A percentile compares a stretch with the other conserved stretches of the same genome.
Conservation (phyloP, 2,888 invertebrate genomes). For the Diarsia brunnea region DNA sequence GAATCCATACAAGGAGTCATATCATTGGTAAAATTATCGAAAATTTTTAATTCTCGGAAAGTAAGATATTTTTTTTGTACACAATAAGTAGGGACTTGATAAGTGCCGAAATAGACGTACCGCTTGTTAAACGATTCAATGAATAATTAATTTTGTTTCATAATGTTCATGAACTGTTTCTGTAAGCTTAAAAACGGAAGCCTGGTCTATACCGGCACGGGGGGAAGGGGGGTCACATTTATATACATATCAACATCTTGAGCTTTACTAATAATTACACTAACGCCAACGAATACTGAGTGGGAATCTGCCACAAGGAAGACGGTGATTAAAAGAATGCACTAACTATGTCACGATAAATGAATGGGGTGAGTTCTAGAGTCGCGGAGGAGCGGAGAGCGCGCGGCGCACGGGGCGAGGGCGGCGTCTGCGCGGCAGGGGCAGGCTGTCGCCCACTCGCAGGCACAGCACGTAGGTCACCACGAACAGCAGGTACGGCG, state of each 20-base stretch:
- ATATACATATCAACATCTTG: conserved; percentile 57
- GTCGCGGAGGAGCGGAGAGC: background rate
- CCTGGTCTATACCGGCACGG: conserved; percentile 43
- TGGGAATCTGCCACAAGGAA: conserved; percentile 55
- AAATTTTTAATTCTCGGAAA: conserved; percentile 71
- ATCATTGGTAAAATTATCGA: conserved; percentile 78
- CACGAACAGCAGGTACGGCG: conserved; percentile 83
- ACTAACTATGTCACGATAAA: conserved; percentile 44
- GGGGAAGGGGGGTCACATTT: conserved; percentile 20
- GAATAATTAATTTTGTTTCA: conserved; percentile 34
- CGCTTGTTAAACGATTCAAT: conserved; percentile 16
- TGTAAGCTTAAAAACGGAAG: conserved; percentile 42
- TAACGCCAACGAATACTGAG: conserved; percentile 55
- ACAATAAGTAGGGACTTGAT: conserved; percentile 51
- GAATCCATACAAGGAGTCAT: conserved; percentile 71
- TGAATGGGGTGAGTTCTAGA: conserved; percentile 49
- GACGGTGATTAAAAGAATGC: conserved; percentile 49
- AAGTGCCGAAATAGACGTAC: conserved; percentile 55
- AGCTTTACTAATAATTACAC: conserved; percentile 58
- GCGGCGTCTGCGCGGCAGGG: conserved; percentile 21
- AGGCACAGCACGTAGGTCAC: conserved; percentile 80
- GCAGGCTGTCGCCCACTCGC: conserved; percentile 51
- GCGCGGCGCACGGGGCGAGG: background rate
- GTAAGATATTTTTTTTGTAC: conserved; percentile 63
- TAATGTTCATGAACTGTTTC: conserved; percentile 18